Conservation (phyloP, 1,140 invertebrate genomes). For the Lucilia cuprina region DNA sequence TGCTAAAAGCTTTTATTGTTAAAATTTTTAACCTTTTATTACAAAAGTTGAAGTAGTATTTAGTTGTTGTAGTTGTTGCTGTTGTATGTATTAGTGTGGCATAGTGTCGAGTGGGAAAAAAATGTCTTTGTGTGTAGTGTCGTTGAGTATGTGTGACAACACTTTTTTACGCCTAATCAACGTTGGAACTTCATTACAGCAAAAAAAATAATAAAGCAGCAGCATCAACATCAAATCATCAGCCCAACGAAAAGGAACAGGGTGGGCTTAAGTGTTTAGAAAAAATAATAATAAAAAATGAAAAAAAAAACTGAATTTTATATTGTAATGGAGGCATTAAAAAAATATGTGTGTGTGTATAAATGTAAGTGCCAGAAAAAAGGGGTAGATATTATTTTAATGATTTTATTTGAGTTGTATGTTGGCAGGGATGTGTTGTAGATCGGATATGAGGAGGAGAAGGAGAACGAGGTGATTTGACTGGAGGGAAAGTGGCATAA, state of each 20-base stretch:
- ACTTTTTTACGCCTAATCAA: conserved; percentile 33
- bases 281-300: conserved; percentile 16
- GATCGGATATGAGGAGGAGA: not conserved
- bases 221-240: not conserved
- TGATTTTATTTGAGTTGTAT: conserved; percentile 9
- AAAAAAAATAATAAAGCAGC: not conserved
- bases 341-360: not conserved
- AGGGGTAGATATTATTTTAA: conserved; percentile 16
- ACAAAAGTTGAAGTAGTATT: not conserved
- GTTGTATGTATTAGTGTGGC: not conserved
- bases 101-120: no score
- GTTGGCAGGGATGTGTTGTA: not conserved
- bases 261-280: conserved; percentile 15
- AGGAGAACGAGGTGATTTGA: not conserved
- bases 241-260: not conserved
- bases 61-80: not conserved
- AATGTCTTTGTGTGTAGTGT: not conserved
- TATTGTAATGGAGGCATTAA: not conserved
- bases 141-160: conserved; percentile 12
- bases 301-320: not conserved
- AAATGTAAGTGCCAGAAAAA: not conserved
- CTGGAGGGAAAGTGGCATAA: not conserved
- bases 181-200: conserved; percentile 28
- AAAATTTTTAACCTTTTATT: not conserved
- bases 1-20: not conserved